These are phyloP conservation scores for Synaphobranchus kaupii DNA, from an alignment of 2,797 vertebrate species.

Conservation along the genomic window DNA sequence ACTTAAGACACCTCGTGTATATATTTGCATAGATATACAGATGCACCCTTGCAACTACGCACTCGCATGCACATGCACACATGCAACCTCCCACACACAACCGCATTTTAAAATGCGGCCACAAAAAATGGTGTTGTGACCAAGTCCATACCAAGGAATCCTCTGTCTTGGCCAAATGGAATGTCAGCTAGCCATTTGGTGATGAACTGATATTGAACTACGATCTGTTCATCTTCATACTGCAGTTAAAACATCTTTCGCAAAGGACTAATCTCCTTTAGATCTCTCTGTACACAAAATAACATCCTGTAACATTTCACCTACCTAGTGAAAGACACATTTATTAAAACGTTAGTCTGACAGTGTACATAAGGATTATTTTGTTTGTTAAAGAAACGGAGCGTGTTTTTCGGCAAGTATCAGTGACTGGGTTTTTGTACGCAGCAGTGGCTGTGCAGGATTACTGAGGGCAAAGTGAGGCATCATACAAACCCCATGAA, in stretches of 20 bases:
- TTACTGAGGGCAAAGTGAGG: neutral
- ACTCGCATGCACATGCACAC: no score
- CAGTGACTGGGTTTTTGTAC: neutral
- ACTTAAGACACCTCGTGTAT: no score
- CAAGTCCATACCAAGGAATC: conserved; percentile 47
- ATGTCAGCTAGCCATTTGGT: conserved; percentile 69
- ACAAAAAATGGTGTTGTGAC: neutral
- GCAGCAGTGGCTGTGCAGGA: neutral
- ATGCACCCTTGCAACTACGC: no score
- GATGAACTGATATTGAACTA: conserved; percentile 77
- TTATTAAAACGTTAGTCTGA: neutral
- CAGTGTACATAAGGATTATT: neutral
- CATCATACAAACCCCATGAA: conserved; percentile 15
- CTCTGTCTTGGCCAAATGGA: conserved; percentile 67
- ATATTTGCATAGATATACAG: no score
- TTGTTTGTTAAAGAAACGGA: neutral
- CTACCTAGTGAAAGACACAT: neutral
- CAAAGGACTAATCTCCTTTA: conserved; percentile 76
- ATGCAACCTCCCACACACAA: neutral
- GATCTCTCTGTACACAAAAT: conserved; percentile 70
- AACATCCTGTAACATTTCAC: neutral
- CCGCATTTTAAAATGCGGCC: neutral
- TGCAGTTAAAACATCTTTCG: conserved; percentile 74
- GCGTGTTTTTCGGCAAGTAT: neutral
- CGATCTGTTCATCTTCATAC: conserved; percentile 74